Conservation (phyloP, 2,888 invertebrate genomes). For the Synanthedon andrenaeformis region DNA sequence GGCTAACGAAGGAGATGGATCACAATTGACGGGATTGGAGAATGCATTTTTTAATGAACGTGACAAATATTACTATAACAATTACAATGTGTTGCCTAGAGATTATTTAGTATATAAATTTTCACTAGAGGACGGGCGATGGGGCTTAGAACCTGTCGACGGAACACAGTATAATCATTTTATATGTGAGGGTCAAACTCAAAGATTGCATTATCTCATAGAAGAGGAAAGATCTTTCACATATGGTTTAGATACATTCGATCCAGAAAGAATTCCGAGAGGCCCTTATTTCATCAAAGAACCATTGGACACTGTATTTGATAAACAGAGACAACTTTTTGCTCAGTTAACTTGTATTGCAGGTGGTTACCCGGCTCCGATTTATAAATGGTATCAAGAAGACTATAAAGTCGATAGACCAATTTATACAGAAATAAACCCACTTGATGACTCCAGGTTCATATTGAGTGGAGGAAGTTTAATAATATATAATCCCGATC, state of each 20-base stretch:
- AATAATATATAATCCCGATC: constrained; percentile 87
- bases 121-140: constrained; percentile 77
- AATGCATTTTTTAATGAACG: constrained; percentile 82
- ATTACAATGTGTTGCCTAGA: constrained; percentile 67
- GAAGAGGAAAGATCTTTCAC: constrained; percentile 84
- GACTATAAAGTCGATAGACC: constrained; percentile 85
- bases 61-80: constrained; percentile 35
- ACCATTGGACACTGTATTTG: constrained; percentile 86
- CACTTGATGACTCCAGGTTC: constrained; percentile 78
- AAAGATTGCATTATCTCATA: constrained; percentile 76
- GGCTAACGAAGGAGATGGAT: constrained; percentile 87
- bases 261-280: constrained; percentile 83
- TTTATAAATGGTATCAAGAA: constrained; percentile 91
- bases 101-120: constrained; percentile 86
- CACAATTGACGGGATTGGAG: constrained; percentile 81
- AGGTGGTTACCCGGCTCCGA: constrained; percentile 89
- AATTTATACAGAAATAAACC: constrained; percentile 80
- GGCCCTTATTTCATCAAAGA: constrained; percentile 92
- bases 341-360: constrained; percentile 84
- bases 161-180: constrained; percentile 83
- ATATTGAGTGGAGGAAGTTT: constrained; percentile 93
- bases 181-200: constrained; percentile 89
- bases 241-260: constrained; percentile 86
- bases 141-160: constrained; percentile 86
- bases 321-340: constrained; percentile 81